Base-by-base conservation (phyloP, 2,797 vertebrate genomes). In the Tamandua tetradactyla region DNA sequence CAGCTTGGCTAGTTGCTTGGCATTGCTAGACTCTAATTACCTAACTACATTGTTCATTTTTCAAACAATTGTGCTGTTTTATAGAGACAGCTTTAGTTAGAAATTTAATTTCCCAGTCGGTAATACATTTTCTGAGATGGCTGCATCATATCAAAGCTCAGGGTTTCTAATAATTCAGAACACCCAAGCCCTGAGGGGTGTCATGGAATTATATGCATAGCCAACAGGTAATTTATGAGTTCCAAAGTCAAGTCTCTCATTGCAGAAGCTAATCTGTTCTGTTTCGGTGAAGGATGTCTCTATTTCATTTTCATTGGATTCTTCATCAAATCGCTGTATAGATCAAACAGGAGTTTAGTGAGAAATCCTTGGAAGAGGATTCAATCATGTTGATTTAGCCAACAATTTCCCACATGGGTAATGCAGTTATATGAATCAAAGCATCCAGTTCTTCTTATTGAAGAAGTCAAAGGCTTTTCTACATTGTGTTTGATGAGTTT, bases 251-350 rank as follows among this genome's bases (percentile, higher is more conserved):
- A 75, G 72, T 79, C 57, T 93, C 79, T 47, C 59, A 23, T 57
- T 61, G 42, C 82, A 88, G 86, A 89, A 95, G 61, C 82, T 76
- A 72, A 93, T 95, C 66, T 90, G n/a, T 62, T 93, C 82, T 82
- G 66, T 89, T 94, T 95, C 82, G n/a, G 85, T 76, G 57, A 95
- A 92, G 69, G 83, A 79, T 87, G 59, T 92, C 92, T 94, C 76
- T 57, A 90, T 95, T 96, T 96, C 88, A 96, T 93, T 96, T 97
- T 94, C 88, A 92, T 61, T 87, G 94, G 83, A 79, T 96, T 93
- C 79, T 44, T 90, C 59, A 87, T 91, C 92, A 96, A 96, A 94
- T 93, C 64, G 42, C 61, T 89, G 66, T 83, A 82, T 23, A 89
- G 64, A 96, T 97, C 87, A 93, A 94, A 81, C 47, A 94, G 47